Base-by-base conservation (phyloP, 2,113 vertebrate genomes). In the Pachycephala philippinensis region DNA sequence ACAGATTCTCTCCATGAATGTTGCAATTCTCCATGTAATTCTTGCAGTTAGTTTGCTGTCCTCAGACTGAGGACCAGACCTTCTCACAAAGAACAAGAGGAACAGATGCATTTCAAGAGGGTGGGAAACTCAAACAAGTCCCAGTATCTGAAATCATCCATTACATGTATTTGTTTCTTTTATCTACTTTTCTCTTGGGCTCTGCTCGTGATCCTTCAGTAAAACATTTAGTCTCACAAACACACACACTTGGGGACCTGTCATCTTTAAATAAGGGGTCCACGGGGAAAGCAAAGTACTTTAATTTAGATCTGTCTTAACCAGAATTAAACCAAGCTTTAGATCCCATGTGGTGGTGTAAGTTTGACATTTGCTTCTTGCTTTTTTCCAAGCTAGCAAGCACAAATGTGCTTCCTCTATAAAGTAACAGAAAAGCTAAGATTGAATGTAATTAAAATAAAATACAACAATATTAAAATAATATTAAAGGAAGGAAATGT, bases 381-480 rank as follows among this genome's bases (percentile, higher is more conserved):
- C 33, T 70, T 87, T 87, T 87, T 92, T 94, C 50, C 66, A 90
- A 94, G 63, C 87, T 91, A 95, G 61, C 0, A 0, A 96, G 78
- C 74, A 50, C 45, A 79, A 94, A 83, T 80, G 6, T 72, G 10
- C n/a, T 85, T 87, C 61, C 42, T 93, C 78, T 76, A 54, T 26
- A 93, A 90, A 87, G 89, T 91, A 93, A 72, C 77, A 96, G 82
- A 95, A 91, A 95, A 93, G 69, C 26, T 76, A 94, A 95, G 87
- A 94, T 80, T 96, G 84, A 95, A 94, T 83, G 59, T 85, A 95
- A 96, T 95, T 96, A 94, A 96, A 95, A 96, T 90, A 95, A 96
- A 93, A 96, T 96, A 79, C 85, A 96, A 91, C 81, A 91, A 94
- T 97, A 95, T 96, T 96, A 96, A 96, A 96, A 95, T 93, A 97